Base-by-base conservation (phyloP, 2,888 invertebrate genomes). In the Cacoxenus indagator region DNA sequence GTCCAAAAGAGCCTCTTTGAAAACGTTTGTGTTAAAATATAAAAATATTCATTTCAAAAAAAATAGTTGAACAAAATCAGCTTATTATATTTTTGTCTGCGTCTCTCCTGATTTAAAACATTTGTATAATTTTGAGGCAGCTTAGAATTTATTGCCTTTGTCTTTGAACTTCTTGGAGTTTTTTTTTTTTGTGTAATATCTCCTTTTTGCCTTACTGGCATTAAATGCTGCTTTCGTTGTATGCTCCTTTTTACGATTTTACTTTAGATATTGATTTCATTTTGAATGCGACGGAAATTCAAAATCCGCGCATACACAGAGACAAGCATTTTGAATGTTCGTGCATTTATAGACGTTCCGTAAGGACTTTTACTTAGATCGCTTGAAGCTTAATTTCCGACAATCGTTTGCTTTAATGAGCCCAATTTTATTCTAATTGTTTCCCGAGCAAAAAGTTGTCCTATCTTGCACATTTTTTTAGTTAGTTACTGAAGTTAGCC, bases 231-330 rank as follows among this genome's bases (percentile, higher is more conserved):
- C n/a, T 27, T 8, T 64, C 45, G 48, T 29, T 48, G 14, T 17
- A 17, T 48, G 17, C 9, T 48, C 17, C 48, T 8, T 48, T 48
- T 55, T 55, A 26, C 1, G 9, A 17, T 19, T 51, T 17, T 51
- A 37, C 8, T 37, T 37, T 37, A 2, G 43, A 14, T 62, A 45
- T 62, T 45, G 61, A 62, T 62, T 62, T 45, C 45, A 62, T 61
- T 70, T 59, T 57, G 45, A 64, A 57, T 57, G 59, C 19, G 11
- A 45, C 51, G 65, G 55, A 72, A 69, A 65, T 64, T 67, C n/a
- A n/a, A n/a, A 68, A 67, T 27, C 54, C 65, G 68, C 70, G 68
- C 62, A 70, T 51, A 27, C 29, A 22, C 64, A 71, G 54, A 71
- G 51, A 64, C 29, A 64, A 27, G 45, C 6, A 43, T 48, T 4